Conservation (phyloP, 2,888 invertebrate genomes). For the Lasiommata megera region DNA sequence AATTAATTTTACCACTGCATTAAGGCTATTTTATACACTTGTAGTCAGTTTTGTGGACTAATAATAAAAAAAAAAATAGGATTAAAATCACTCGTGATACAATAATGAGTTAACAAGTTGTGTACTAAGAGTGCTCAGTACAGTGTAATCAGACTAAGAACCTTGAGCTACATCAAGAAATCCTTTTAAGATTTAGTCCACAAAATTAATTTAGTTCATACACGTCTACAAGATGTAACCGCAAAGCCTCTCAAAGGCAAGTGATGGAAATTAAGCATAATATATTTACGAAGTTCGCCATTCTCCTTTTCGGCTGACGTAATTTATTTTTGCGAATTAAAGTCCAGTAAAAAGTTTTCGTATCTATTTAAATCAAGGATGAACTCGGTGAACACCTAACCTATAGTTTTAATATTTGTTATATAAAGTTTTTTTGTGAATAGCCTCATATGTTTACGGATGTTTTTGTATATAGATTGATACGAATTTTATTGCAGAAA, state of each 20-base stretch:
- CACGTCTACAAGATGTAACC: conserved; percentile 2
- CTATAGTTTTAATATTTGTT: background rate
- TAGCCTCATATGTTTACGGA: too few species aligned
- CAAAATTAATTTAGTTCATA: background rate
- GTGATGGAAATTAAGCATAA: conserved; percentile 17
- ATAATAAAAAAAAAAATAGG: too few species aligned
- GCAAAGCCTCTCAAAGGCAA: conserved; percentile 4
- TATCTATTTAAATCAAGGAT: background rate
- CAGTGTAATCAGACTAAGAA: too few species aligned
- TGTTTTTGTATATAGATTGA: too few species aligned
- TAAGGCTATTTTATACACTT: too few species aligned
- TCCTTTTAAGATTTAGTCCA: background rate
- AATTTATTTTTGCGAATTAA: conserved; percentile 22
- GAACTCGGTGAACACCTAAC: background rate
- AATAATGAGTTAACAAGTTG: too few species aligned
- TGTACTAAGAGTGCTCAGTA: too few species aligned
- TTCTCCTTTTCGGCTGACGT: conserved; percentile 10
- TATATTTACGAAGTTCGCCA: conserved; percentile 20
- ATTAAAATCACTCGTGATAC: too few species aligned
- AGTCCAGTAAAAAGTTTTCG: conserved; percentile 11
- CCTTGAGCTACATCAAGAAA: background rate
- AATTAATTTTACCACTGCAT: too few species aligned
- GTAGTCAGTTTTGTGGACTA: too few species aligned
- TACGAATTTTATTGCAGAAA: too few species aligned
- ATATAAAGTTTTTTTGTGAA: too few species aligned